A percentile compares a stretch with the other conserved stretches of the same genome.
Conservation (phyloP, 2,888 invertebrate genomes). For the Eilema griseolum region DNA sequence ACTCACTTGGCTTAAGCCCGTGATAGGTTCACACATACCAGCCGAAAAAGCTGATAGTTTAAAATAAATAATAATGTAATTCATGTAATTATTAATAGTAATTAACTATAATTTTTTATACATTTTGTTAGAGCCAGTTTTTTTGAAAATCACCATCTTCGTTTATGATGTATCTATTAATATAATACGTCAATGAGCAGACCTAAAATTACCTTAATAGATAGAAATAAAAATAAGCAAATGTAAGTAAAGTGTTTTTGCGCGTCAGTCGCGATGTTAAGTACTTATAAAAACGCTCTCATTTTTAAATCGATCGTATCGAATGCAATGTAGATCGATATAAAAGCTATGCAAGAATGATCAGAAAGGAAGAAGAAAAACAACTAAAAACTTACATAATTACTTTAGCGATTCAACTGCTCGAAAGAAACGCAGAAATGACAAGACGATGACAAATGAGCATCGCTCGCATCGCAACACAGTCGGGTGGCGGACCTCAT, state of each 20-base stretch:
- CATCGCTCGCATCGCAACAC: conserved; percentile 79
- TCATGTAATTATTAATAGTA: too few species aligned
- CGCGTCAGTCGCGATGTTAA: conserved; percentile 28
- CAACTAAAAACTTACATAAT: conserved; percentile 83
- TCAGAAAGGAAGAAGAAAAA: conserved; percentile 68
- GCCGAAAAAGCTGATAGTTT: too few species aligned
- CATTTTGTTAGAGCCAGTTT: too few species aligned
- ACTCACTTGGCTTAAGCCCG: too few species aligned
- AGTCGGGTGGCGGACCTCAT: conserved; percentile 87
- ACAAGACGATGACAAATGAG: conserved; percentile 88
- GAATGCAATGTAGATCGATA: conserved; percentile 59
- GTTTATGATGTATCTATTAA: too few species aligned
- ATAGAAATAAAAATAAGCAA: background rate
- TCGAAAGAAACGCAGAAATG: conserved; percentile 86
- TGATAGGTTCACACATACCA: too few species aligned
- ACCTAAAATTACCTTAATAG: too few species aligned
- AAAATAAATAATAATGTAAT: too few species aligned
- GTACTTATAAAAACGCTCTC: conserved; percentile 27
- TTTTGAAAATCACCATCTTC: too few species aligned
- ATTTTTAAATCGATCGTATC: conserved; percentile 49
- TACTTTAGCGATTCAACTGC: conserved; percentile 84
- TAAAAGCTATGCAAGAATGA: conserved; percentile 58
- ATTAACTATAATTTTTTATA: too few species aligned
- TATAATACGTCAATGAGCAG: too few species aligned
- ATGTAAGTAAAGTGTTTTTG: conserved; percentile 3